A percentile compares a stretch with the other conserved stretches of the same genome.
phyloP scores from a whole-genome alignment of 2,888 invertebrate species.

The Athalia cordata region DNA sequence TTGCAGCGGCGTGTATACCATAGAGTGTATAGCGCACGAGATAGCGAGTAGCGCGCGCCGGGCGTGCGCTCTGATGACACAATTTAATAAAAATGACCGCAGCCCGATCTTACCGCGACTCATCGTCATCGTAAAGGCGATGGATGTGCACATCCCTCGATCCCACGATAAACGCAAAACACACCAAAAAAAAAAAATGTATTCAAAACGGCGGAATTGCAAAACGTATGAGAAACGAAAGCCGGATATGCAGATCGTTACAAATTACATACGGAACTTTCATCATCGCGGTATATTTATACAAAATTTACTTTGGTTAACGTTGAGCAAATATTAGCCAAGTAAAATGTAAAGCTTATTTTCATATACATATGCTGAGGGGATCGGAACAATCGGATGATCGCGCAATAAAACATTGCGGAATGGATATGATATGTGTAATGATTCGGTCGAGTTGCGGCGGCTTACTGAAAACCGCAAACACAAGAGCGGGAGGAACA shows the following conservation, averaged over 20 bases:
- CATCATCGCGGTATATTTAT: too few relatives aligned
- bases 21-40: conserved; percentile 55
- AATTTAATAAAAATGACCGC: conserved; percentile 46
- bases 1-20: conserved; percentile 66
- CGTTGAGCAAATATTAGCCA: conserved; percentile 34
- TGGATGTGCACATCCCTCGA: neutral
- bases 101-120: conserved; percentile 40
- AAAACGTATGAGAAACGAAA: too few relatives aligned
- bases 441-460: conserved; percentile 65
- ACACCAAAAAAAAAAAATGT: too few relatives aligned
- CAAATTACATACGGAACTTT: too few relatives aligned
- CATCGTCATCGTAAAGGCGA: neutral
- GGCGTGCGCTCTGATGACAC: conserved; percentile 44
- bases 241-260: too few relatives aligned
- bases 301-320: conserved; percentile 29
- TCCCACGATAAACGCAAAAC: too few relatives aligned
- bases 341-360: conserved; percentile 55
- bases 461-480: conserved; percentile 61
- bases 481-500: conserved; percentile 59
- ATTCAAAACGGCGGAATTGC: too few relatives aligned
- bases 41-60: conserved; percentile 18
- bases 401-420: conserved; percentile 69
- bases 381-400: conserved; percentile 67
- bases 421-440: conserved; percentile 52
- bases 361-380: conserved; percentile 18